Percentiles rank a stretch among this genome's conserved stretches.
Conservation (phyloP, 2,888 invertebrate species). For the Argyresthia albistria region DNA sequence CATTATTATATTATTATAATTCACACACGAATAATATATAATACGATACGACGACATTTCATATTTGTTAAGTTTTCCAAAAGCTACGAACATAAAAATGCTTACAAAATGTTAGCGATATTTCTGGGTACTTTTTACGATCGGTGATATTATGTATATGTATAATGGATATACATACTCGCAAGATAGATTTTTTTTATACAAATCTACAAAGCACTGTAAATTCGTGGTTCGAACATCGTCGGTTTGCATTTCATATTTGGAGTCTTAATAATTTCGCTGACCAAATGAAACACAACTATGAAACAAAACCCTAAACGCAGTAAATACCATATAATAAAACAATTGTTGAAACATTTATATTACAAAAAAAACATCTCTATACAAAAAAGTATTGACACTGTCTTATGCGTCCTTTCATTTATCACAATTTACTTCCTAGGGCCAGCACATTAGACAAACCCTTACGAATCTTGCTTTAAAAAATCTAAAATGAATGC, state of each 20-base stretch:
- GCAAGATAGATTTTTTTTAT: no score
- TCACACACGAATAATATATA: not conserved
- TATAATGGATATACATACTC: no score
- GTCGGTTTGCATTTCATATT: no score
- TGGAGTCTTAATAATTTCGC: not conserved
- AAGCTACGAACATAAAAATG: no score
- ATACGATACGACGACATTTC: no score
- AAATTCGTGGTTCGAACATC: no score
- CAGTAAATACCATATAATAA: slow-evolving; percentile 33
- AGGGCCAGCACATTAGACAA: slow-evolving; percentile 1
- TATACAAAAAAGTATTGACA: slow-evolving; percentile 24
- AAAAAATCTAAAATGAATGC: not conserved
- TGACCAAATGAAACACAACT: slow-evolving; percentile 16
- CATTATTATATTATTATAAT: not conserved
- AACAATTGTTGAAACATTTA: slow-evolving; percentile 41
- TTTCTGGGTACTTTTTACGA: no score
- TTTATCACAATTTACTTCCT: slow-evolving; percentile 10
- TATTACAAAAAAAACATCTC: slow-evolving; percentile 43
- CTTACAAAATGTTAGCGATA: no score
- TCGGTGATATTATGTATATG: no score
- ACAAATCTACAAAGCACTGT: no score
- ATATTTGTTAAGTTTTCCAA: no score
- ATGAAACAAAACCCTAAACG: slow-evolving; percentile 47
- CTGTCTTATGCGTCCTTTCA: slow-evolving; percentile 18
- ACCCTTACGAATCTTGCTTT: not conserved